Percentiles rank a stretch among this genome's conserved stretches.
These are phyloP conservation scores for Microcebus lehilahytsara DNA, from an alignment of 2,113 vertebrate genomes.

Conservation along the genomic window DNA sequence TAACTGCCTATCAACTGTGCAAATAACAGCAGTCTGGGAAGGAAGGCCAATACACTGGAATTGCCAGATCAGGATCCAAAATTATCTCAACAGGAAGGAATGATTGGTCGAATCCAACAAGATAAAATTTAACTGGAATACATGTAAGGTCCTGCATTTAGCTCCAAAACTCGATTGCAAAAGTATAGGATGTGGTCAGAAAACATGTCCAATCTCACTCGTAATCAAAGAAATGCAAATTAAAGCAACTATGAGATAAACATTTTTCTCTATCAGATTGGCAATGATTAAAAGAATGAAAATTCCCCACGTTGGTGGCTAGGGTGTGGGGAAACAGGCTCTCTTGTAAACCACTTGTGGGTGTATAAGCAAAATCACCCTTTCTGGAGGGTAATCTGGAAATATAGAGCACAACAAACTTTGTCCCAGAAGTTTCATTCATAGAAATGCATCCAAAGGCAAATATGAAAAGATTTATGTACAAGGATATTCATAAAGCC, in stretches of 20 bases:
- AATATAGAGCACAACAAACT: constrained; percentile 1
- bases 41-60: constrained; percentile 28
- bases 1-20: constrained; percentile 74
- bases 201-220: constrained; percentile 11
- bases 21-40: constrained; percentile 60
- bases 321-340: not conserved
- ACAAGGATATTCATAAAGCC: not conserved
- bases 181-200: constrained; percentile 55
- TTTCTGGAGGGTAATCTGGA: constrained; percentile 14
- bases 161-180: constrained; percentile 53
- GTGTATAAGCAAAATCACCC: not conserved
- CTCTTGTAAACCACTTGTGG: constrained; percentile 12
- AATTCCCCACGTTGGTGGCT: not conserved
- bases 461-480: not conserved
- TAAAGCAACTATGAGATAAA: constrained; percentile 51
- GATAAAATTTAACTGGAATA: constrained; percentile 71
- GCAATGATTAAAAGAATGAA: constrained; percentile 34
- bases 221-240: constrained; percentile 65
- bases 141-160: constrained; percentile 16
- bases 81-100: constrained; percentile 76
- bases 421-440: not conserved
- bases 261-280: constrained; percentile 46
- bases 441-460: constrained; percentile 38
- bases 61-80: constrained; percentile 57
- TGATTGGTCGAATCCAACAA: constrained; percentile 64